These are phyloP conservation scores for Gulo gulo DNA, from an alignment of 2,113 vertebrate species.

Conservation along the genomic window DNA sequence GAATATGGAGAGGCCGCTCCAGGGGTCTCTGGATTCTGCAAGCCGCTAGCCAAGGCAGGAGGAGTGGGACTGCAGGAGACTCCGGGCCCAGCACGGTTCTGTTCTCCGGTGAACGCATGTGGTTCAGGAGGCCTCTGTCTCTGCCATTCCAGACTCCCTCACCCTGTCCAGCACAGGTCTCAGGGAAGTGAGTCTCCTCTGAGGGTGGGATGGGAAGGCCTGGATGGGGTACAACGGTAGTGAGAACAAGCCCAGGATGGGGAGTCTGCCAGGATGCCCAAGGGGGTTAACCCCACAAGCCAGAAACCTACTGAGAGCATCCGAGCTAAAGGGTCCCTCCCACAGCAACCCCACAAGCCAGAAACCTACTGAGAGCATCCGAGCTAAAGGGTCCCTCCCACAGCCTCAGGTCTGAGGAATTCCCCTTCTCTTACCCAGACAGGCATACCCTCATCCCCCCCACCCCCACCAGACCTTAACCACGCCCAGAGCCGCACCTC, in stretches of 20 bases:
- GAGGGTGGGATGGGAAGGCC: background rate
- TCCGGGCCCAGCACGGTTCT: background rate
- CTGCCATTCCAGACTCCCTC: background rate
- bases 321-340: background rate
- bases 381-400: background rate
- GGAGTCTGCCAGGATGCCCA: background rate
- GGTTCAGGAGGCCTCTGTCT: background rate
- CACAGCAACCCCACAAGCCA: background rate
- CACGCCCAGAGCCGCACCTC: background rate
- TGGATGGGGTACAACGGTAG: accelerated
- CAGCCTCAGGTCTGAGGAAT: background rate
- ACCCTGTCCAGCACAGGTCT: background rate
- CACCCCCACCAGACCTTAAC: background rate
- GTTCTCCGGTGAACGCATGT: background rate
- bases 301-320: background rate
- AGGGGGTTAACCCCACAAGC: background rate
- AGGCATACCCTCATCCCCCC: background rate
- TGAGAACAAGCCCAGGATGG: background rate
- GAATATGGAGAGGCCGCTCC: background rate
- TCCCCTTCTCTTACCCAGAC: background rate
- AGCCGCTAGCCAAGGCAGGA: background rate
- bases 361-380: background rate
- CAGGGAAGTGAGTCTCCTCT: background rate
- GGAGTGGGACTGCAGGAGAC: background rate
- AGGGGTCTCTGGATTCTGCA: background rate